Evolutionary conservation across 2,888 invertebrate genomes (phyloP).

Genomic region (Punctoribates punctum): DNA sequence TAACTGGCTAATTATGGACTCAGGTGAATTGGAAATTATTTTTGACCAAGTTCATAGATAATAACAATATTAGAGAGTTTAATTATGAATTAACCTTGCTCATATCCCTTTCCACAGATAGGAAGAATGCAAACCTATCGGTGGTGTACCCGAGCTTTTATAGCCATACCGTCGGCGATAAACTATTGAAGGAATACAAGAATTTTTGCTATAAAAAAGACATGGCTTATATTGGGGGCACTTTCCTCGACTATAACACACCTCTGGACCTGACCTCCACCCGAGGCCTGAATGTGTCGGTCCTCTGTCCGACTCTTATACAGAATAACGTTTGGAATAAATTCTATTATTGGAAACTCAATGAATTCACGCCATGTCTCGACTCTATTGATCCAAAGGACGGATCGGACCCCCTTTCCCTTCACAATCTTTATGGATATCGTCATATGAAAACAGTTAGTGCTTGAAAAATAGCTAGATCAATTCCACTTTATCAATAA

Average conservation of each 20-base stretch:
- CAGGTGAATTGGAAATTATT: no score
- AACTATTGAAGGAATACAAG: neutral
- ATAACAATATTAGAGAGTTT: no score
- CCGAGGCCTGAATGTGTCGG: neutral
- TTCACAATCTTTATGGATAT: slow-evolving; percentile 59
- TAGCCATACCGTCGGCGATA: neutral
- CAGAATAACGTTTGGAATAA: slow-evolving; percentile 28
- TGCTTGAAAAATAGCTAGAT: neutral
- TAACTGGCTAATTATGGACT: no score
- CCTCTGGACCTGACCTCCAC: slow-evolving; percentile 21
- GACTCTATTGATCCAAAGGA: neutral
- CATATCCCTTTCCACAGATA: neutral
- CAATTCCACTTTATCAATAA: neutral
- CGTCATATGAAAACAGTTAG: slow-evolving; percentile 53
- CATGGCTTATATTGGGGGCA: neutral
- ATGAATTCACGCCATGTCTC: slow-evolving; percentile 34
- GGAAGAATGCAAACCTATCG: neutral
- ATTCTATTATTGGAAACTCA: slow-evolving; percentile 23
- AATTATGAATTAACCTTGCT: no score
- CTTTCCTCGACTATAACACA: slow-evolving; percentile 34
- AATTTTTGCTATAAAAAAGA: no score
- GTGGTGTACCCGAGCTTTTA: neutral
- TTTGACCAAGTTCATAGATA: no score
- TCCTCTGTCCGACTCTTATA: neutral
- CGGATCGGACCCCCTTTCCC: neutral